phyloP scores from a whole-genome alignment of 1,140 invertebrate species.

The Calosoma granatense region DNA sequence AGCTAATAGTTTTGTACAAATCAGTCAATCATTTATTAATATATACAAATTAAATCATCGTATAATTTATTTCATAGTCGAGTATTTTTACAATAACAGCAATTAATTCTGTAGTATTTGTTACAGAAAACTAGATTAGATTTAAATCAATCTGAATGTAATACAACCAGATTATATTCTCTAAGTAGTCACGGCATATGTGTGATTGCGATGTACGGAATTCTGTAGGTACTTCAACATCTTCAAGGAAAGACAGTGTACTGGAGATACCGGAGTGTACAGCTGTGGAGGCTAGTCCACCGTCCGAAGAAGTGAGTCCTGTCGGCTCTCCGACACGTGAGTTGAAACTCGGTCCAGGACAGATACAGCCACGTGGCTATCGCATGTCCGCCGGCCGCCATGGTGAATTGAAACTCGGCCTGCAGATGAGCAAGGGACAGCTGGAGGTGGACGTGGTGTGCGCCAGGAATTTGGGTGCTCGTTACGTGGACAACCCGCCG shows the following conservation, averaged over 20 bases:
- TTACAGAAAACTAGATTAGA: no score
- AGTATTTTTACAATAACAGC: no score
- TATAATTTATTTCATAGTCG: no score
- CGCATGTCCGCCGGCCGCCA: conserved; percentile 52
- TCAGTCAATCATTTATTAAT: no score
- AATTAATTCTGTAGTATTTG: no score
- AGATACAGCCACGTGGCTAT: conserved; percentile 63
- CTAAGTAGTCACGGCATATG: no score
- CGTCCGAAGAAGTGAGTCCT: conserved; percentile 36
- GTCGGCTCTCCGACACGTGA: conserved; percentile 33
- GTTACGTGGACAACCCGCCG: conserved; percentile 39
- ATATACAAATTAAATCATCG: no score
- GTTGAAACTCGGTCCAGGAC: conserved; percentile 59
- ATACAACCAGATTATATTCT: no score
- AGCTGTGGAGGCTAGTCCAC: conserved; percentile 36
- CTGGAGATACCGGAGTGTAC: conserved; percentile 23
- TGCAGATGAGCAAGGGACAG: conserved; percentile 83
- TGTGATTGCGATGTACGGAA: no score
- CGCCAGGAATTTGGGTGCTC: conserved; percentile 39
- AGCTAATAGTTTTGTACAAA: no score
- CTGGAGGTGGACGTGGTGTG: conserved; percentile 75
- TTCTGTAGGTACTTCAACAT: background rate
- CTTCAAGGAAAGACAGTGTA: conserved; percentile 11
- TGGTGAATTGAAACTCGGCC: conserved; percentile 76
- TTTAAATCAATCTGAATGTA: no score